Evolutionary conservation across 1,140 invertebrate species (phyloP), one percentile per base, ranked within the genome.

Genomic region (Cataglyphis hispanica): DNA sequence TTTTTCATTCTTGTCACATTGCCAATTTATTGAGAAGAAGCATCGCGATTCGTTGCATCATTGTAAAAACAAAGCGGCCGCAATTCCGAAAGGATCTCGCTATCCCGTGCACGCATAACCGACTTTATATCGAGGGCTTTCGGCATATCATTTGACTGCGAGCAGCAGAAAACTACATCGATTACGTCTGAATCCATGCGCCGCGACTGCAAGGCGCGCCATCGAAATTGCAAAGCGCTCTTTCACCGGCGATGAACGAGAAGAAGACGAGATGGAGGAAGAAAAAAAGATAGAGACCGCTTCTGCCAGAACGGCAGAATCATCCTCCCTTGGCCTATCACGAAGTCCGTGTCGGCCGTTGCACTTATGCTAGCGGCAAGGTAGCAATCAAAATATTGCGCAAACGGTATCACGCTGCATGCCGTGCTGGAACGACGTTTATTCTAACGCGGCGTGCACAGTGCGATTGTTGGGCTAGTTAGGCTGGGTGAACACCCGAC

Each of bases 141-240:
- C 25, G 37, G 67, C 53, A 50, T 50, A 83, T 83, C 53, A 66
- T 74, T 74, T 34, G 78, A 31, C 25, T 43, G 66, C 53, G 66
- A 34, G 53, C 53, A 34, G 78, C 53, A 19, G 78, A 53, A 37
- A 27, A 43, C 56, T 74, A 19, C 16, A 83, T 83, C 78, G 78
- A 83, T 83, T 83, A 74, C 67, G 53, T 74, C 66, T 83, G 78
- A 83, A 83, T 83, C 56, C 78, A 67, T 25, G 70, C 78, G 67
- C 67, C 37, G 66, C 77, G 50, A 34, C 53, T 60, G 27, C 67
- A 61, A 83, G 78, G 78, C 67, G 78, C 67, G 72, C 74, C 72
- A 89, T 90, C 77, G 87, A 89, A 89, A 89, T 87, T 90, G 88
- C 87, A 87, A 61, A 86, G 72, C 81, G 64, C 69, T 87, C 72